Evolutionary conservation across 2,888 invertebrate species (phyloP).

Genomic region (Heliconius sara): DNA sequence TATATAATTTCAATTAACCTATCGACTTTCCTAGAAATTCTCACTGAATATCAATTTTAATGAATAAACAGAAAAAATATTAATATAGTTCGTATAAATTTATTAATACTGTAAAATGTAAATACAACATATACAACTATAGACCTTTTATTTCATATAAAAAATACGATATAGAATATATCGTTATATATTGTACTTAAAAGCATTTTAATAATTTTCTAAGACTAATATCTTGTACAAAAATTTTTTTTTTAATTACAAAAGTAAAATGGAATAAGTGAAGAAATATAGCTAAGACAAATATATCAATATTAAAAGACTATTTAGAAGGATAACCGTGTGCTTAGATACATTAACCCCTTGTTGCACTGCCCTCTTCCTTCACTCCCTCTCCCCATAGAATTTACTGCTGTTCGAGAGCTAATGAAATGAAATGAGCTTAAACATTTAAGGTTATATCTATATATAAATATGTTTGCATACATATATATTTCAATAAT

Average conservation of each 20-base stretch:
- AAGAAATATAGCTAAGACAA: neutral
- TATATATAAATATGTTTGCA: no score
- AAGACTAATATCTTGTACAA: neutral
- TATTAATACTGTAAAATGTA: neutral
- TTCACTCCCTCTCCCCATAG: neutral
- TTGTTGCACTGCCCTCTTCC: neutral
- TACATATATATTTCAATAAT: no score
- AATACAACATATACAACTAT: neutral
- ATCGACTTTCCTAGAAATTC: constrained; percentile 9
- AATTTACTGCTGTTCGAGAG: neutral
- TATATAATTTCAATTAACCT: constrained; percentile 3
- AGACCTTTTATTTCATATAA: neutral
- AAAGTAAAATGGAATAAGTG: neutral
- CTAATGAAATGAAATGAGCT: neutral
- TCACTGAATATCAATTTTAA: neutral
- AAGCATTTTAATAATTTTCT: no score
- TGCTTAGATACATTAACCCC: neutral
- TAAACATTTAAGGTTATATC: neutral
- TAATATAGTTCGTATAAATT: neutral
- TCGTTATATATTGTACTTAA: neutral
- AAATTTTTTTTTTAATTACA: neutral
- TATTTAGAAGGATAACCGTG: neutral
- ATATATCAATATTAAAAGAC: neutral
- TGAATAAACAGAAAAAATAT: neutral
- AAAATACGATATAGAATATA: neutral